Evolutionary conservation across 2,888 invertebrate species (phyloP).

Genomic region (Stenodera caucasica): DNA sequence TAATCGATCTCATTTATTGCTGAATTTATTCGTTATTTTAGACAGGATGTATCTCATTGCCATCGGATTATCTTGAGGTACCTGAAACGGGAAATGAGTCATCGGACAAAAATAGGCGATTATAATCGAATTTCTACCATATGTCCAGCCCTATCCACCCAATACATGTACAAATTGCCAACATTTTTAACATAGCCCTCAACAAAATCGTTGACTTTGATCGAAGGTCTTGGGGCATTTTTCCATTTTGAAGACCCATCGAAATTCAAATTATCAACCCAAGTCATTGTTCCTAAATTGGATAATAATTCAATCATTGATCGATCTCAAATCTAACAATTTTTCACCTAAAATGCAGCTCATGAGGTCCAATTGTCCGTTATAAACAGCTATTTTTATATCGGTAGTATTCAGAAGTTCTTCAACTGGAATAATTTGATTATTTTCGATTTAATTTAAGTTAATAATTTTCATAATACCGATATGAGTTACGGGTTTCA

Average conservation of each 20-base stretch:
- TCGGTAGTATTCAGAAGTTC: conserved; percentile 68
- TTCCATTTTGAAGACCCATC: conserved; percentile 62
- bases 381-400: conserved; percentile 70
- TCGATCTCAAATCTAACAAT: not conserved
- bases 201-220: conserved; percentile 64
- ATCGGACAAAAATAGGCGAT: too few relatives aligned
- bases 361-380: conserved; percentile 82
- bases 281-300: conserved; percentile 53
- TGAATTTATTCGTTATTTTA: too few relatives aligned
- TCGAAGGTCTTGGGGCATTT: conserved; percentile 58
- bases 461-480: too few relatives aligned
- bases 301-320: not conserved
- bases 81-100: too few relatives aligned
- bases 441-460: too few relatives aligned
- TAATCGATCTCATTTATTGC: too few relatives aligned
- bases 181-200: conserved; percentile 74
- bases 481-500: conserved; percentile 63
- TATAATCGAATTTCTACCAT: conserved; percentile 62
- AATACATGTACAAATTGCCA: conserved; percentile 73
- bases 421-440: conserved; percentile 60
- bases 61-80: too few relatives aligned
- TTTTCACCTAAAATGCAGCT: not conserved
- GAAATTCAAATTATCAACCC: conserved; percentile 67
- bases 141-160: conserved; percentile 79
- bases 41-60: too few relatives aligned